Base-by-base conservation (phyloP, 64 coral and sea anemone genomes). In the Montipora efflorescens region DNA sequence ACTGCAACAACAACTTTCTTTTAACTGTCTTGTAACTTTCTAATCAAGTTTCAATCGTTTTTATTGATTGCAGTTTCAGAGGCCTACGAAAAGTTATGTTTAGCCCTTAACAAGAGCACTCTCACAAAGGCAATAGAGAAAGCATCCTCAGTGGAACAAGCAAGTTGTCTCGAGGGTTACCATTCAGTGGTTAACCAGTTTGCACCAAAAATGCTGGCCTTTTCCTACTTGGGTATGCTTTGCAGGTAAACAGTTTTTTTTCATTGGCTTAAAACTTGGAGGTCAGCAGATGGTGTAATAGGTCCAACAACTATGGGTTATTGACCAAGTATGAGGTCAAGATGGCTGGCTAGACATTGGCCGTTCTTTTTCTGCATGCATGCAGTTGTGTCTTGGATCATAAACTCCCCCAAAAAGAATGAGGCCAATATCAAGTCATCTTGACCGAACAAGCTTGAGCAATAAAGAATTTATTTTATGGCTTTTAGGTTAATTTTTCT, bases 61-160 rank as follows among this genome's bases (percentile, higher is more conserved):
- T 67, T 81, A 50, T 81, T 91, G 48, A n/a, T 48, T 68, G 46
- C 49, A 92, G 90, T 59, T 85, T 92, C 90, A 92, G 76, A 76
- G 59, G 90, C 57, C 73, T 79, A 92, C 57, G 46, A 92, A 62
- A 92, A 92, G 74, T 45, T 92, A 16, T 79, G 76, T 50, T 66
- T 55, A 48, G 68, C 90, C 48, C 76, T 92, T 1, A 92, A 59
- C 73, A 92, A 92, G 16, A 43, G 59, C 50, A 61, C 52, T 49
- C 59, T 87, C 46, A 50, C 55, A 12, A 93, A 64, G 78, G 52
- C 19, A 52, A 87, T 88, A 79, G 85, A 87, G 78, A 72, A 93
- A 22, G 91, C 83, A 76, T 93, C 91, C 70, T 64, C 91, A 47
- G 51, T 62, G 48, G 51, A 81, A 28, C 91, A 93, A 77, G 87